Evolutionary conservation across 2,113 vertebrate species (phyloP).

Genomic region (Poeciliopsis retropinna): DNA sequence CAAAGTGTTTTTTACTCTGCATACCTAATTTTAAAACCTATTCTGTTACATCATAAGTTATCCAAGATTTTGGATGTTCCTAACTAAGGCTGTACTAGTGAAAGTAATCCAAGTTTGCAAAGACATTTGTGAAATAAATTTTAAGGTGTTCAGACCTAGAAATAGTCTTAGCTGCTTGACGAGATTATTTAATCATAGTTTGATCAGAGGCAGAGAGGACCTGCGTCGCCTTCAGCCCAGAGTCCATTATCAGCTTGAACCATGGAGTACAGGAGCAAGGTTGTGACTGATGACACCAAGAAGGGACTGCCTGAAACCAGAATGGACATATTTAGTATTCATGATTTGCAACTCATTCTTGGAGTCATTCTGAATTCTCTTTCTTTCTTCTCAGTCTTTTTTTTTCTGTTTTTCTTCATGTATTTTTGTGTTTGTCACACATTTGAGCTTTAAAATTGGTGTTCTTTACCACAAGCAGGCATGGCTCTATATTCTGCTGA

Average conservation of each 20-base stretch:
- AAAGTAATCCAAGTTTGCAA: background rate
- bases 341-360: slow-evolving; percentile 40
- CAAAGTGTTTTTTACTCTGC: background rate
- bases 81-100: background rate
- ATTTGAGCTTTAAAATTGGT: background rate
- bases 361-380: slow-evolving; percentile 25
- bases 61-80: background rate
- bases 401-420: background rate
- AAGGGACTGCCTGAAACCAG: slow-evolving; percentile 12
- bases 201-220: slow-evolving; percentile 40
- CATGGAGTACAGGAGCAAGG: slow-evolving; percentile 9
- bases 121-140: background rate
- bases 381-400: background rate
- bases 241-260: slow-evolving; percentile 60
- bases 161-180: background rate
- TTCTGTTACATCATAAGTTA: background rate
- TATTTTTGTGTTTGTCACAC: background rate
- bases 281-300: slow-evolving; percentile 49
- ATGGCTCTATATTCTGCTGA: slow-evolving; percentile 57
- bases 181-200: slow-evolving; percentile 54
- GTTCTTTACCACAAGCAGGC: background rate
- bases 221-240: slow-evolving; percentile 8
- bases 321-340: slow-evolving; percentile 45
- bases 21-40: background rate
- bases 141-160: background rate